Conservation (phyloP, 2,113 vertebrate genomes). For the Osmerus mordax region DNA sequence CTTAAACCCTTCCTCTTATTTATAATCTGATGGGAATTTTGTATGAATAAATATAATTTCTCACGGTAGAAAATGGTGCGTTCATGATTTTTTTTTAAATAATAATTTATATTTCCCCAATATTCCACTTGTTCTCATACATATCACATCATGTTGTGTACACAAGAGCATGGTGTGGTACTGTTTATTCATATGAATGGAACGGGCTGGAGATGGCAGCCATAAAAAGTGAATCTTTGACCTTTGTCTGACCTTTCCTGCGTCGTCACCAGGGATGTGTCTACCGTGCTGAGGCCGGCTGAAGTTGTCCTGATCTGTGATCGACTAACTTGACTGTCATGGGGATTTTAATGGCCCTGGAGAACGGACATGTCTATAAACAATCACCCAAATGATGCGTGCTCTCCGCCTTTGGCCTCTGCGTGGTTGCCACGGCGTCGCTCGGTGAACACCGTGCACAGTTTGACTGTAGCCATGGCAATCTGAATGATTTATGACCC, state of each 20-base stretch:
- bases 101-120: background rate
- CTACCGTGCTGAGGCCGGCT: background rate
- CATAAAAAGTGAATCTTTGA: background rate
- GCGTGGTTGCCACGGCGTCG: background rate
- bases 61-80: background rate
- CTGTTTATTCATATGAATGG: no score
- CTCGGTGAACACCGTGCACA: conserved; percentile 58
- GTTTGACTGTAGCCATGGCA: conserved; percentile 62
- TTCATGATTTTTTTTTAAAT: conserved; percentile 3
- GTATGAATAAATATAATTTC: conserved; percentile 4
- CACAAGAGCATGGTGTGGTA: no score
- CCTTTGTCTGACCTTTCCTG: conserved; percentile 21
- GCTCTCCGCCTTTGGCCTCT: background rate
- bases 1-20: conserved; percentile 3
- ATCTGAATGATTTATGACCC: conserved; percentile 70
- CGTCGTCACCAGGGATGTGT: no score
- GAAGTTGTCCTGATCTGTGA: conserved; percentile 24
- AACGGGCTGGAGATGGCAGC: background rate
- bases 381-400: conserved; percentile 34
- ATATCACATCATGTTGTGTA: no score
- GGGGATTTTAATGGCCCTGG: no score
- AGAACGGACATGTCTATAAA: no score
- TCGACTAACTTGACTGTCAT: conserved; percentile 14
- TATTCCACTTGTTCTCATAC: background rate
- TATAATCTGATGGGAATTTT: background rate